Evolutionary conservation across 2,113 vertebrate genomes (phyloP), one percentile per base, ranked within the genome.

Genomic region (Brachypteracias leptosomus): DNA sequence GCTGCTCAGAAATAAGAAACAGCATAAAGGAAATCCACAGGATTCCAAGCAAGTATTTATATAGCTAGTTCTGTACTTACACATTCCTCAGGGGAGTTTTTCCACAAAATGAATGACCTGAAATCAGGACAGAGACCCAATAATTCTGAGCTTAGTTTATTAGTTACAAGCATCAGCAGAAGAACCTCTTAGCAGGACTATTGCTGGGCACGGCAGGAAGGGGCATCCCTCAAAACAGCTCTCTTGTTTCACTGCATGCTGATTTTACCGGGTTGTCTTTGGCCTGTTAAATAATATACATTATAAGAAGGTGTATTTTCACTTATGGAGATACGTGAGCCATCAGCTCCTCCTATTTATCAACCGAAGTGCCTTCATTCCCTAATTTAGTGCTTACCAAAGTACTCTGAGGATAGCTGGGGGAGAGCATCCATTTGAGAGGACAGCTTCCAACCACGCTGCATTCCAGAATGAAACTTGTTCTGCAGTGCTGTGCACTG

Each of bases 401-500:
- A 81, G 31, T 52, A 57, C 58, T 24, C 52, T 67, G 59, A 86
- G 85, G 77, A 72, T 51, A 78, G 65, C 16, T 0, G 2, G 61
- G 86, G 74, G 49, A 88, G 11, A 96, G 22, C 25, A 85, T 73
- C 71, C 38, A 42, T 89, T 84, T 90, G 83, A 87, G 88, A 85
- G 88, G 49, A 59, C 16, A 55, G 47, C 80, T 75, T 85, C 70
- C 47, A 92, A 83, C 73, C 42, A 40, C 11, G 18, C 44, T 62
- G 70, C 90, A 90, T 93, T 87, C 90, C 76, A 75, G 47, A 87
- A 85, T 51, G 31, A 68, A 90, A 90, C 88, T 44, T 72, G 25
- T 78, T 65, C 83, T 89, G 79, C 46, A 46, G 72, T 61, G 51
- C 40, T 82, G 13, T 79, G 55, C 70, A 85, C 83, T 57, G 28